phyloP scores from a whole-genome alignment of 2,797 vertebrate species.

The Neoniphon sammara region DNA sequence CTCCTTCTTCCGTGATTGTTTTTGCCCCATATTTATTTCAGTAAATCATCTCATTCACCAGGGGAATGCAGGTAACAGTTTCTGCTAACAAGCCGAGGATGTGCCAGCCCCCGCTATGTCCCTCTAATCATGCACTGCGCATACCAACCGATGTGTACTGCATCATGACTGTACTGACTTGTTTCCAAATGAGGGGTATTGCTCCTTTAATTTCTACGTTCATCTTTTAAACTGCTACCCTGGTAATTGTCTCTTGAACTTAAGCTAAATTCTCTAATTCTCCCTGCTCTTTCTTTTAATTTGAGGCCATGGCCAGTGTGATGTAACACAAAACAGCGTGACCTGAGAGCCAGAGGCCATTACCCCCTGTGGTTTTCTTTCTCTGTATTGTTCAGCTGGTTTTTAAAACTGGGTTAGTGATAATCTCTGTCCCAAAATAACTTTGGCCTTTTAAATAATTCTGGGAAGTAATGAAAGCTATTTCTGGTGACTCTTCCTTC shows the following conservation, averaged over 20 bases:
- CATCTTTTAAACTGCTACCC: neutral
- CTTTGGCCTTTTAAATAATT: conserved; percentile 57
- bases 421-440: conserved; percentile 50
- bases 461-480: conserved; percentile 60
- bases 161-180: neutral
- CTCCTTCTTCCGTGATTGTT: no score
- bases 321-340: conserved; percentile 14
- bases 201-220: neutral
- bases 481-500: conserved; percentile 61
- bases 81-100: no score
- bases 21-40: no score
- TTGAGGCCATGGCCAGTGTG: conserved; percentile 6
- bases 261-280: neutral
- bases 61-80: no score
- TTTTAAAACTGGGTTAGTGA: conserved; percentile 26
- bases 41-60: neutral
- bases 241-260: neutral
- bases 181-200: neutral
- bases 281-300: conserved; percentile 6
- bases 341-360: conserved; percentile 1
- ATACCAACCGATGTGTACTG: neutral
- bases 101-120: no score
- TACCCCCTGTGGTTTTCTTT: conserved; percentile 3
- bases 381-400: conserved; percentile 30
- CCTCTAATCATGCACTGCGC: no score